A percentile compares a stretch with the other conserved stretches of the same genome.
Evolutionary conservation across 2,113 vertebrate species (phyloP).

Genomic region (Myrmecobius fasciatus): DNA sequence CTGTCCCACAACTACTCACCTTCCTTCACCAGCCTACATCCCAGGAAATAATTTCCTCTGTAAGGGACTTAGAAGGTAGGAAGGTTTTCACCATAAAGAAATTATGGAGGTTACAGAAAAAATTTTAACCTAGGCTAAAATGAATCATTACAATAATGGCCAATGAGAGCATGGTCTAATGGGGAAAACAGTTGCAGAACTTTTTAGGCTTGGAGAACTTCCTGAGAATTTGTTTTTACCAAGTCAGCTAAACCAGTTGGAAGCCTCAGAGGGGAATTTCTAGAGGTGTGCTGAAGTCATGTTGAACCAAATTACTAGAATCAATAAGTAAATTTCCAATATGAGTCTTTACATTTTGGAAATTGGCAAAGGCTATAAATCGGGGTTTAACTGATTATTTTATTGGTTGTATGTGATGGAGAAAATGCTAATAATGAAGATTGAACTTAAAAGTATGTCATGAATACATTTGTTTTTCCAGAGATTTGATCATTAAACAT

Average conservation of each 20-base stretch:
- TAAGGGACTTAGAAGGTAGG: not conserved
- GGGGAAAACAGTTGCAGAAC: not conserved
- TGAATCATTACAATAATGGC: not conserved
- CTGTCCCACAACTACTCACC: not conserved
- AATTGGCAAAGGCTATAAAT: not conserved
- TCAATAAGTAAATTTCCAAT: not conserved
- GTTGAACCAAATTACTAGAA: not conserved
- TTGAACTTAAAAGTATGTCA: not conserved
- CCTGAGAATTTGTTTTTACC: not conserved
- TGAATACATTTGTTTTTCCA: no score
- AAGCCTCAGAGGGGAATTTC: not conserved
- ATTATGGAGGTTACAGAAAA: not conserved
- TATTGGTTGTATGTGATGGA: not conserved
- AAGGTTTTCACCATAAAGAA: not conserved
- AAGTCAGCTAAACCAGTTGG: not conserved
- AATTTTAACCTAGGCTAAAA: not conserved
- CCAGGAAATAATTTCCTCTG: not conserved
- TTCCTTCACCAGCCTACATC: not conserved
- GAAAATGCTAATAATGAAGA: not conserved
- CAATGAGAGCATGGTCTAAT: not conserved
- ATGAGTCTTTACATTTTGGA: not conserved
- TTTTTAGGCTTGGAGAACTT: not conserved
- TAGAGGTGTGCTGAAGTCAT: not conserved
- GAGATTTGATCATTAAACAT: not conserved
- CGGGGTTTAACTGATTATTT: not conserved